phyloP scores from a whole-genome alignment of 2,113 vertebrate genomes.

The Mobula hypostoma region DNA sequence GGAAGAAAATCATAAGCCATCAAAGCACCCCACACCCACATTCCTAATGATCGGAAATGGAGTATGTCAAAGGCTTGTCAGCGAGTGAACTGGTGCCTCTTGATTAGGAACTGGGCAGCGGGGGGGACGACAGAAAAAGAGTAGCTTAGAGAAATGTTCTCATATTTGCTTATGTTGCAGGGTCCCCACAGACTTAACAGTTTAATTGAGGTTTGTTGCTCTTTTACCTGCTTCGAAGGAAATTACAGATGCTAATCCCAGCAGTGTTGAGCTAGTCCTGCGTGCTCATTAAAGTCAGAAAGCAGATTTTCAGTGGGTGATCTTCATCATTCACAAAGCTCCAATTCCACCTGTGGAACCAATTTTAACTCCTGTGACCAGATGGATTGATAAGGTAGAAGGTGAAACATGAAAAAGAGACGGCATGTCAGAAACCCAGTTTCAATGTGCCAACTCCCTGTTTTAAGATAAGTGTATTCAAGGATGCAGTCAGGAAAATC shows the following conservation, averaged over 20 bases:
- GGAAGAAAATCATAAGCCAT: conserved; percentile 1
- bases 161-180: not conserved
- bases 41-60: not conserved
- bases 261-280: not conserved
- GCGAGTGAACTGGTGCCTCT: not conserved
- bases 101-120: not conserved
- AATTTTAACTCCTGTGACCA: too few relatives aligned
- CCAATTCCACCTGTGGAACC: not conserved
- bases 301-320: not conserved
- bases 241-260: not conserved
- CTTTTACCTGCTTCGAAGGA: not conserved
- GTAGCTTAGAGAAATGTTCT: not conserved
- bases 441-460: too few relatives aligned
- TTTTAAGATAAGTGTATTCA: too few relatives aligned
- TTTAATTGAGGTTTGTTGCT: not conserved
- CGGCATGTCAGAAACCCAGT: too few relatives aligned
- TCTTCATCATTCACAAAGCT: not conserved
- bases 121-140: not conserved
- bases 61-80: too few relatives aligned
- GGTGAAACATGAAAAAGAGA: too few relatives aligned
- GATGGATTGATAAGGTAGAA: too few relatives aligned
- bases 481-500: too few relatives aligned
- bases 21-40: not conserved
- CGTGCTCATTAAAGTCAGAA: not conserved
- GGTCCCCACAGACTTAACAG: not conserved